Evolutionary conservation across 2,888 invertebrate species (phyloP), one percentile per base, ranked within the genome.

Genomic region (Graphium colonna): DNA sequence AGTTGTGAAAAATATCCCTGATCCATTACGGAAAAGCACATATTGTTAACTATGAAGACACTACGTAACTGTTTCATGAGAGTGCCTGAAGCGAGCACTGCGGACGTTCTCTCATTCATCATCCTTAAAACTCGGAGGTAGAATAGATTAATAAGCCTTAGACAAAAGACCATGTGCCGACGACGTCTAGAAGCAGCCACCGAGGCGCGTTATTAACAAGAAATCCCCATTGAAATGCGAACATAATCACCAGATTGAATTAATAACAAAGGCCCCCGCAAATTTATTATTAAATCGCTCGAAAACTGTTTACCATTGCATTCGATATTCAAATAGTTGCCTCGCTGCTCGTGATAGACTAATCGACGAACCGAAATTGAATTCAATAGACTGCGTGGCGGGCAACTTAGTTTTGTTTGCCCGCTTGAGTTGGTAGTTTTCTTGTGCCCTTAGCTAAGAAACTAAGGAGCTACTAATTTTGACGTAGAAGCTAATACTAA

Each of bases 121-220:
- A 52, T 52, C 43, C 47, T 48, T 52, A 52, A 48, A 52, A 43
- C 52, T 26, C 33, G 38, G 52, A 52, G 52, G 47, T 52, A 43
- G 51, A 52, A 46, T 45, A 52, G 52, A 52, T 48, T 52, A 52
- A 43, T 48, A 43, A 43, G 48, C 18, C 42, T 48, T 52, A 43
- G 48, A 52, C 52, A 52, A 52, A 43, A 38, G 51, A 43, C 26
- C 52, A 52, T 48, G 28, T 52, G 52, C 38, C 13, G 43, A 28
- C 48, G 52, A 52, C 39, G 43, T 51, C 26, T 46, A 3, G 15
- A 41, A 38, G 38, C 28, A 42, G 39, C 21, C 45, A 46, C 36
- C 45, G 21, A 15, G 12, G 10, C 42, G 21, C 15, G 17, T 43
- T 26, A 51, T 52, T 52, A 48, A 52, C 43, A 43, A 48, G 43